Evolutionary conservation across 2,888 invertebrate genomes (phyloP), one percentile per base, ranked within the genome.

Genomic region (Cylindroiulus punctatus): DNA sequence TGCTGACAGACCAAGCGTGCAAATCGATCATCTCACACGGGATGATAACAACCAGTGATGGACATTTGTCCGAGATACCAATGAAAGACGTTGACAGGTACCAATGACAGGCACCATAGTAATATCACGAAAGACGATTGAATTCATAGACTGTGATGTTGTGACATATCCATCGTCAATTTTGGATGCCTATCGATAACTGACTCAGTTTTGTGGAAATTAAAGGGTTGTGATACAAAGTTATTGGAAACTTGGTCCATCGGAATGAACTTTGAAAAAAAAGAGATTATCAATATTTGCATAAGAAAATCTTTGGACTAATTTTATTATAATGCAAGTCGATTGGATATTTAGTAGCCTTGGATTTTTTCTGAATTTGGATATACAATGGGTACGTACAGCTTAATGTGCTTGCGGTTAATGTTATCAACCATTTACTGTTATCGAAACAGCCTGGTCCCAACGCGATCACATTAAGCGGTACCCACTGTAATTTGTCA

Each of bases 11-110:
- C 17, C 76, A 76, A 76, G 76, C 26, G 30, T 10, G 76, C 30
- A 76, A 32, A 76, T 26, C 76, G 76, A 76, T 76, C 76, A 17
- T 76, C 30, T 76, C 76, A 17, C 76, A 30, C 76, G 32, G 8
- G 76, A 76, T 76, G 76, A 76, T 76, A 76, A n/a, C n/a, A n/a
- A 76, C 76, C 76, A 76, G 30, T 30, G 76, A 76, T 26, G 26
- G 76, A 76, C 76, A 14, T 76, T 14, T 30, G 17, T 26, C 17
- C n/a, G n/a, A 76, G 76, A 76, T 76, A 76, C 30, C 76, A 17
- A 26, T 30, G 30, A 76, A 32, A 76, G 14, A 76, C 76, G 30
- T 14, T 76, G 76, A 76, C 30, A 76, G 76, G 76, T 76, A 30
- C n/a, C n/a, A n/a, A n/a, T n/a, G n/a, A n/a, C n/a, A 76, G 17